phyloP scores from a whole-genome alignment of 1,140 invertebrate genomes.

The Gonatopus flavifemur region DNA sequence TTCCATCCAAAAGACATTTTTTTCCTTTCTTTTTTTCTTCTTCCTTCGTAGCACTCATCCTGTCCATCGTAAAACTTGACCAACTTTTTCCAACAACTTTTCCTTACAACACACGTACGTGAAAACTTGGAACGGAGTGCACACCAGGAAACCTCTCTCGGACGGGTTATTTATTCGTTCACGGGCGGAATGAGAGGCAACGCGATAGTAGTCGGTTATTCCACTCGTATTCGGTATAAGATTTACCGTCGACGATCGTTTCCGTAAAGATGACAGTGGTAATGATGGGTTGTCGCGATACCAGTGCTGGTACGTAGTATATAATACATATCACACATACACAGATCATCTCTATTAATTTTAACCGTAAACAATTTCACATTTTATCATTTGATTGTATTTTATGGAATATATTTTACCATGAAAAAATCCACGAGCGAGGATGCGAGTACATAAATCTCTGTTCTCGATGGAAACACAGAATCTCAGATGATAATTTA shows the following conservation, averaged over 20 bases:
- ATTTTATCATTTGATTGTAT: background rate
- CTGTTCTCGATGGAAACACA: too few relatives aligned
- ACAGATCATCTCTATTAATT: too few relatives aligned
- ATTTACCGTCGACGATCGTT: slow-evolving; percentile 26
- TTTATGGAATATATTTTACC: background rate
- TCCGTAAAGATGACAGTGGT: slow-evolving; percentile 1
- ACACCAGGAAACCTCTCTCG: slow-evolving; percentile 1
- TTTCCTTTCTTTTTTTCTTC: slow-evolving; percentile 3
- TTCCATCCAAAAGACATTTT: background rate
- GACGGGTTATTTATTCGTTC: slow-evolving; percentile 22
- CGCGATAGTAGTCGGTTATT: background rate
- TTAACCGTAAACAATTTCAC: background rate
- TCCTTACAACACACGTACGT: slow-evolving; percentile 9
- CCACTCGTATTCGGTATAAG: slow-evolving; percentile 7
- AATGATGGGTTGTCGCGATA: background rate
- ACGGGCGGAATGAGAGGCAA: slow-evolving; percentile 7
- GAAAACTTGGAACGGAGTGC: slow-evolving; percentile 1
- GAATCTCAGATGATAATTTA: too few relatives aligned
- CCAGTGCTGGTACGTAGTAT: too few relatives aligned
- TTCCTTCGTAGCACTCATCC: slow-evolving; percentile 1
- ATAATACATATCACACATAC: too few relatives aligned
- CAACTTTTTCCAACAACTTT: slow-evolving; percentile 13
- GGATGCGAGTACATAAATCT: background rate
- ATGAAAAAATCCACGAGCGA: slow-evolving; percentile 3
- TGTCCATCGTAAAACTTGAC: slow-evolving; percentile 17